Base-by-base conservation (phyloP, 2,113 vertebrate species). In the Climacteris rufus region DNA sequence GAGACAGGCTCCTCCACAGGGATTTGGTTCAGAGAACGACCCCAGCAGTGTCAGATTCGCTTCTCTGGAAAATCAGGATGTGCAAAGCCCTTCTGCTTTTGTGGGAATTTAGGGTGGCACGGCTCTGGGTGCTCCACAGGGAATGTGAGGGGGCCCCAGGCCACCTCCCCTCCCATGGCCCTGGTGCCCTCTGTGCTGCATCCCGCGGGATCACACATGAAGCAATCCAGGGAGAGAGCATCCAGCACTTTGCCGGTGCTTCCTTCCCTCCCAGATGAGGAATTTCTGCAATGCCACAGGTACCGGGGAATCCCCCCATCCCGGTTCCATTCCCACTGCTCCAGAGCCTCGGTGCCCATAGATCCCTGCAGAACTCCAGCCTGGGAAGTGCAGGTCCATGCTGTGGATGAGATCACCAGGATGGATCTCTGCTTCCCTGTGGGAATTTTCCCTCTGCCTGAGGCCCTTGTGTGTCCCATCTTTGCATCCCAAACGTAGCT, bases 91-190 rank as follows among this genome's bases (percentile, higher is more conserved):
- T 56, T 21, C 72, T 60, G 49, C 42, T 25, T 61, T n/a, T 6
- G 0, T 40, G 77, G 72, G 75, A n/a, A 22, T 56, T 70, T 11
- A 16, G 57, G 75, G 13, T 21, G 50, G 21, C 50, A 8, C 59
- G 1, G 0, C 42, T 60, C 16, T 1, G 0, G 35, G 47, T 33
- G 42, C 74, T 89, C 33, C 0, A 0, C 35, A 13, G 52, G 50
- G 39, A 24, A 27, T 23, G 8, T 1, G 13, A 24, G n/a, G n/a
- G 7, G 37, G 42, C 33, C 39, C 7, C 42, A 13, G 42, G 42
- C 42, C 15, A 15, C 42, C 42, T 2, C 0, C 35, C 23, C 39
- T 84, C 15, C 23, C 5, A 0, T 1, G 4, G 30, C 13, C 7
- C 65, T 13, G 37, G 40, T 33, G 15, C 54, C 33, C 11, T 52